phyloP scores from a whole-genome alignment of 2,888 invertebrate genomes.

The Ceratothoa steindachneri region DNA sequence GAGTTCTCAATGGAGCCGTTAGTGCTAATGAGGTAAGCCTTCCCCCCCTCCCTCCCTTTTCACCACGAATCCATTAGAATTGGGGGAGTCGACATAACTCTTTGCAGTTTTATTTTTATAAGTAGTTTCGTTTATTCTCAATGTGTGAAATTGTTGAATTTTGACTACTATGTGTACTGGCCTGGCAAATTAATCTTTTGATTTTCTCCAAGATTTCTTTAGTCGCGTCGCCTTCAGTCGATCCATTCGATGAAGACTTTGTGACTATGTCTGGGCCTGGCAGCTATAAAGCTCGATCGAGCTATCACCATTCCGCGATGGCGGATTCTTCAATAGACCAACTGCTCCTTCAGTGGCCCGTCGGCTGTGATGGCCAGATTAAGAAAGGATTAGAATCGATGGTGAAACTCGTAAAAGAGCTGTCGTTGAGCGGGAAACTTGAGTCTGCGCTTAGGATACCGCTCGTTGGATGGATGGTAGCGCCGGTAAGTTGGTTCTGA shows the following conservation, averaged over 20 bases:
- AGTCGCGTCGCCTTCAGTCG: not conserved
- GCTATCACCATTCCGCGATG: not conserved
- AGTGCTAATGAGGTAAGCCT: too few relatives aligned
- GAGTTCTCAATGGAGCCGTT: too few relatives aligned
- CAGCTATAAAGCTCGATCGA: not conserved
- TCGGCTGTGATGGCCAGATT: conserved; percentile 70
- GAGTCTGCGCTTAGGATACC: conserved; percentile 66
- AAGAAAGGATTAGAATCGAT: conserved; percentile 64
- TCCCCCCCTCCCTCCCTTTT: too few relatives aligned
- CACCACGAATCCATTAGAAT: too few relatives aligned
- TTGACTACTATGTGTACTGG: too few relatives aligned
- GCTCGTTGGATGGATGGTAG: conserved; percentile 68
- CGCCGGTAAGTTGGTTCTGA: conserved; percentile 22
- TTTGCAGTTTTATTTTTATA: too few relatives aligned
- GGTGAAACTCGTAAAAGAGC: conserved; percentile 65
- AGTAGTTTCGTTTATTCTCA: too few relatives aligned
- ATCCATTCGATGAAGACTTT: not conserved
- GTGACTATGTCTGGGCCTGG: not conserved
- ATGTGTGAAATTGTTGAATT: too few relatives aligned
- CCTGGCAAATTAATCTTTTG: too few relatives aligned
- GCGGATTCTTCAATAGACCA: conserved; percentile 1
- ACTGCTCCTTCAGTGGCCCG: conserved; percentile 50
- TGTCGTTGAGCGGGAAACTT: conserved; percentile 68
- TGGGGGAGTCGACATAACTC: too few relatives aligned
- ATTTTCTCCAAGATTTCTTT: conserved; percentile 12